Conservation (phyloP, 2,797 vertebrate genomes). For the Remorina albescens region DNA sequence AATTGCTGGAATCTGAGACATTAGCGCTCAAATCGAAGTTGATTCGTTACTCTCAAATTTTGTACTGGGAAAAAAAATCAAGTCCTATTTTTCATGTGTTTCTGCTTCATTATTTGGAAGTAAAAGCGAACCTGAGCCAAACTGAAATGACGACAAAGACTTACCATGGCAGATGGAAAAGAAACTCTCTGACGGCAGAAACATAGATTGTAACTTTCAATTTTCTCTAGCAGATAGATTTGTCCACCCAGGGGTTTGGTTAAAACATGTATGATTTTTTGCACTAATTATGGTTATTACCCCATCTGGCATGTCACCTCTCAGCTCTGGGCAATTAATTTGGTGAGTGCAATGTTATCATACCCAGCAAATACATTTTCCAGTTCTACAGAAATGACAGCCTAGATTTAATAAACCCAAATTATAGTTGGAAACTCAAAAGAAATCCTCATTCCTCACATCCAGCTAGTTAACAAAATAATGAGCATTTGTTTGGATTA, state of each 20-base stretch:
- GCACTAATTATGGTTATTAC: neutral
- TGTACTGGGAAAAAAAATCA: no score
- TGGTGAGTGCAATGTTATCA: neutral
- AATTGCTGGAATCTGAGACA: no score
- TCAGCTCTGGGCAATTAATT: neutral
- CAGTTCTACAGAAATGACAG: neutral
- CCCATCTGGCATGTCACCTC: neutral
- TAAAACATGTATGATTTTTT: conserved; percentile 1
- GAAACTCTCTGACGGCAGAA: neutral
- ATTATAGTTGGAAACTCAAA: neutral
- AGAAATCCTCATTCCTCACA: neutral
- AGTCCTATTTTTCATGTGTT: neutral
- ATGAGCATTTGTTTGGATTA: conserved; percentile 2
- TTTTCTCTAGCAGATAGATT: neutral
- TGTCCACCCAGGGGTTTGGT: neutral
- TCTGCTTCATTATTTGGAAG: neutral
- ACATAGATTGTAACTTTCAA: neutral
- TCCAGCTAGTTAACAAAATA: neutral
- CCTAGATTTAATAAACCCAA: neutral
- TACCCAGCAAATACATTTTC: neutral
- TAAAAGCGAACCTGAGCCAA: neutral
- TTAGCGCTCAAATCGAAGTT: no score
- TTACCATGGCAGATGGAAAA: neutral
- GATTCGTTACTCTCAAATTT: no score
- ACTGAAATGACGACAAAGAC: neutral